Evolutionary conservation across 2,888 invertebrate species (phyloP).

Genomic region (Stegana nigrithorax): DNA sequence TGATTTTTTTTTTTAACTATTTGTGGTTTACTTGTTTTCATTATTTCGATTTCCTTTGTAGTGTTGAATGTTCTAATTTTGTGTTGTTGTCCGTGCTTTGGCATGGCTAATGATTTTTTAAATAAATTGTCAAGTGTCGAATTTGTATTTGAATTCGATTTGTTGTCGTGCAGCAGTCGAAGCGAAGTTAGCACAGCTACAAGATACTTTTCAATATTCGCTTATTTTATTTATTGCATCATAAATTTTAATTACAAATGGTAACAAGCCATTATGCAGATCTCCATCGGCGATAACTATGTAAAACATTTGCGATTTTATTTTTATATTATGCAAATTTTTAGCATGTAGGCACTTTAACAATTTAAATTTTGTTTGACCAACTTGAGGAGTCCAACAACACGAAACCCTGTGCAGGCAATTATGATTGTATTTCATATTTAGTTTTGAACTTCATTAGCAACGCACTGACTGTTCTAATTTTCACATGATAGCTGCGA

Average conservation of each 20-base stretch:
- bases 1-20: neutral
- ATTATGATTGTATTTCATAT: too few relatives aligned
- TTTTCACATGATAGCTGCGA: too few relatives aligned
- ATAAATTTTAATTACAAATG: constrained; percentile 56
- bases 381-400: too few relatives aligned
- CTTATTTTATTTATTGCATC: constrained; percentile 40
- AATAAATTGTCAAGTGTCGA: constrained; percentile 3
- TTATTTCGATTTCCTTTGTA: neutral
- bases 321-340: too few relatives aligned
- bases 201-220: neutral
- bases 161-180: constrained; percentile 1
- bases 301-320: too few relatives aligned
- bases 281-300: constrained; percentile 21
- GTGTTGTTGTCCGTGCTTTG: neutral
- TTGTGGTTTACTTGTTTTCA: neutral
- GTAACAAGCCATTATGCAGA: constrained; percentile 53
- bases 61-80: neutral
- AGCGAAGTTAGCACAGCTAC: too few relatives aligned
- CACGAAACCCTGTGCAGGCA: too few relatives aligned
- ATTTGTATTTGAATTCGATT: neutral
- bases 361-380: too few relatives aligned
- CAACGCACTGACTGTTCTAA: too few relatives aligned
- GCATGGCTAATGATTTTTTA: neutral
- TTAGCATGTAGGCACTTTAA: too few relatives aligned
- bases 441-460: too few relatives aligned